Percentiles rank a stretch among this genome's conserved stretches.
Conservation (phyloP, 2,113 vertebrate species). For the Etia nguti region DNA sequence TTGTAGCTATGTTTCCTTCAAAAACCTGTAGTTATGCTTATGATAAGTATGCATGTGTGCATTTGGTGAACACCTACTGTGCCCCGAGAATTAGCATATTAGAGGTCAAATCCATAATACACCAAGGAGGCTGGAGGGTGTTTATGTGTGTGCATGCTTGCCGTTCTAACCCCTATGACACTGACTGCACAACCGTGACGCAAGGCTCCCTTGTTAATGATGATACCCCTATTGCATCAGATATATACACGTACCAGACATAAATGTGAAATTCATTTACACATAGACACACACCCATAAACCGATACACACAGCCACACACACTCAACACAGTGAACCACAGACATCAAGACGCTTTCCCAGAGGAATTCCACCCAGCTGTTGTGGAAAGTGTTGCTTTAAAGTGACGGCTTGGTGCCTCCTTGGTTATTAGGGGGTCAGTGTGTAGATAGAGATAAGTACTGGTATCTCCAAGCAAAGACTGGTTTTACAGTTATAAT, state of each 20-base stretch:
- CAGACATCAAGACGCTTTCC: background rate
- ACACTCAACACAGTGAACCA: background rate
- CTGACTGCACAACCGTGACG: background rate
- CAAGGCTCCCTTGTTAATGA: constrained; percentile 21
- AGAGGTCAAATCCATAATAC: constrained; percentile 55
- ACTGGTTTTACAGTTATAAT: background rate
- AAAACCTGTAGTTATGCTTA: background rate
- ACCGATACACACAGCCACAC: background rate
- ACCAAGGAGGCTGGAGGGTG: constrained; percentile 2
- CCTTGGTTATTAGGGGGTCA: background rate
- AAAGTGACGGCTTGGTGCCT: background rate
- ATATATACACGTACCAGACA: background rate
- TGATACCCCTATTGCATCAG: constrained; percentile 25
- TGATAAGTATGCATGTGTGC: background rate
- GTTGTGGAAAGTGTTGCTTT: constrained; percentile 9
- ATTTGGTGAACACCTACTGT: constrained; percentile 13
- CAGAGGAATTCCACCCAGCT: constrained; percentile 13
- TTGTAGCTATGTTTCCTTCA: background rate
- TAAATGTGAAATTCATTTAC: background rate
- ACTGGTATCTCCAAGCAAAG: background rate
- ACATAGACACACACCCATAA: background rate
- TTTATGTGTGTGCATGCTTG: background rate
- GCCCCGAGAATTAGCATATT: constrained; percentile 36
- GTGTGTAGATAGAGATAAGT: background rate
- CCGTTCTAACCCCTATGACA: background rate